phyloP scores from a whole-genome alignment of 2,888 invertebrate species.

The Melieria crassipennis region DNA sequence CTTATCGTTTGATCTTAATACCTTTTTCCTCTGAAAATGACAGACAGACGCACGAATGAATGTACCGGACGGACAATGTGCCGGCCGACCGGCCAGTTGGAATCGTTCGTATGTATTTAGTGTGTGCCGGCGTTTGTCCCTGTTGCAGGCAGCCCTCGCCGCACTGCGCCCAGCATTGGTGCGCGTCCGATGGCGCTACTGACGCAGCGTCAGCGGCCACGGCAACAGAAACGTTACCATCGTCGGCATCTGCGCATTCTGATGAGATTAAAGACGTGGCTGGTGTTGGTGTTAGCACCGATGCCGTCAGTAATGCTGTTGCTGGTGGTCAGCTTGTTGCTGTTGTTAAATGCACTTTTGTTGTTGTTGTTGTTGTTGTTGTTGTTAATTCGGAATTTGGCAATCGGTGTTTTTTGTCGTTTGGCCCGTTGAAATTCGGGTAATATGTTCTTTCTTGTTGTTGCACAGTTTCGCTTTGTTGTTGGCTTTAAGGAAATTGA shows the following conservation, averaged over 20 bases:
- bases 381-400: constrained; percentile 10
- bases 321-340: constrained; percentile 12
- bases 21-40: constrained; percentile 55
- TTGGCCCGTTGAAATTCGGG: not conserved
- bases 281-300: constrained; percentile 21
- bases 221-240: not conserved
- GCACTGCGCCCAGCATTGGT: constrained; percentile 6
- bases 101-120: not conserved
- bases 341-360: not conserved
- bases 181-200: constrained; percentile 22
- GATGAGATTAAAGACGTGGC: constrained; percentile 27
- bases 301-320: constrained; percentile 22
- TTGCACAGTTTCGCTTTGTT: not conserved
- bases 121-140: not conserved
- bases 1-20: constrained; percentile 64
- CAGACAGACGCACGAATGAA: constrained; percentile 35
- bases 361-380: constrained; percentile 13
- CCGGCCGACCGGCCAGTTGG: not conserved
- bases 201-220: constrained; percentile 7
- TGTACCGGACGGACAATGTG: not conserved
- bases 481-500: constrained; percentile 6
- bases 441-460: not conserved
- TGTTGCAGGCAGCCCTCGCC: not conserved
- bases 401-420: not conserved
- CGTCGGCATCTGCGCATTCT: constrained; percentile 19